Evolutionary conservation across 2,888 invertebrate species (phyloP), one percentile per base, ranked within the genome.

Genomic region (Agonopterix alstromeriana): DNA sequence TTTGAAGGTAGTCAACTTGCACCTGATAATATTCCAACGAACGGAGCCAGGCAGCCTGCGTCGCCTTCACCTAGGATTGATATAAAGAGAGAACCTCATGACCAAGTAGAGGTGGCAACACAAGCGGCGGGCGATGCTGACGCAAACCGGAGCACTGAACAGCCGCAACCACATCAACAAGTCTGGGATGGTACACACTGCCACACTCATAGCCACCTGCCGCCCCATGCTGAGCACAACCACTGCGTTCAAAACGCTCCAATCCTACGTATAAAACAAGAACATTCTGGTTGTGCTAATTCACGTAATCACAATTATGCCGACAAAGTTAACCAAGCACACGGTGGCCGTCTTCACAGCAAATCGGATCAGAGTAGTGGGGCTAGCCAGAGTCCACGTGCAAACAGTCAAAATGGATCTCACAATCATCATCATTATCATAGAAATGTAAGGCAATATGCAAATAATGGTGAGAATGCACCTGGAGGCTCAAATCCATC

Each of bases 61-160:
- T 8, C 11, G 11, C 10, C 11, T 42, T 48, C 51, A 36, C 53
- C 62, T 10, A 63, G 67, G 53, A 58, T 73, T 35, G 67, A 69
- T 46, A 58, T 86, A 8, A 86, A 86, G 58, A 67, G 67, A 51
- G 85, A 86, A 54, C 77, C 82, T 11, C 54, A 56, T 42, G 63
- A 63, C 3, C 63, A 61, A 46, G 62, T 60, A 14, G 68, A 72
- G 47, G 57, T 57, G 35, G 45, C 61, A 3, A 60, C 66, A 49
- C 65, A 63, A 46, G 60, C 63, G 43, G 55, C 60, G 44, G 55
- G 59, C 35, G 56, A 56, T 51, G 53, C 51, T 27, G 55, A 64
- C 46, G 45, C 49, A 40, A 63, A 49, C 42, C 56, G 52, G 43
- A 57, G 61, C 53, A 45, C 54, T 45, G 55, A 55, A 50, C 52